Evolutionary conservation across 2,113 vertebrate genomes (phyloP), one percentile per base, ranked within the genome.

Genomic region (Carassius carassius): DNA sequence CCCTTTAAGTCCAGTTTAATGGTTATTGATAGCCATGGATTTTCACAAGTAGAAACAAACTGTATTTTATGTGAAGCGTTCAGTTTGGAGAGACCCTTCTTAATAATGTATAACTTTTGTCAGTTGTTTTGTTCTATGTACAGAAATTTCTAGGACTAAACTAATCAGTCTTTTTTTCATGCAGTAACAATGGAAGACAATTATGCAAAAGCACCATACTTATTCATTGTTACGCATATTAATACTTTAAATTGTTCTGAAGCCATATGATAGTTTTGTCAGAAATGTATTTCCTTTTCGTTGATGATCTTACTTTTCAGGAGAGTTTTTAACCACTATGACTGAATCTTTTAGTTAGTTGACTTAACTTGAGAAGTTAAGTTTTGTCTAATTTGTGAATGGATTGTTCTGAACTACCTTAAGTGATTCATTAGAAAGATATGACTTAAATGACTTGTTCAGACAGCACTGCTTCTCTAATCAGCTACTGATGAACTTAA

Each of bases 1-100:
- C 29, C 29, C 29, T 29, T 29, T 29, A 29, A 29, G 29, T 84
- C 58, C 37, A 13, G 23, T 82, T 76, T 41, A 81, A 67, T 70
- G 78, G 82, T 44, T 49, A 56, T 49, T 81, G 62, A 54, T 74
- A 60, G n/a, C 29, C n/a, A 5, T 13, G n/a, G 75, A 37, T 62
- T 12, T 74, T 60, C 44, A 37, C 72, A 54, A 63, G 67, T 62
- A 23, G 65, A 49, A 80, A 23, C 37, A 14, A 23, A 23, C 56
- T 58, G 69, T 49, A 19, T 16, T 29, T 29, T 74, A 74, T 81
- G 25, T 84, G 83, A 69, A 84, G 16, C n/a, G 37, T 78, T 23
- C 32, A 62, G 11, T 47, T 79, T 47, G n/a, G 41, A 49, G 70
- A 23, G 11, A 73, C 35, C 67, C 16, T 47, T 73, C 11, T 47